Percentiles rank a stretch among this genome's conserved stretches.
Evolutionary conservation across 53 echinoderm and acorn worm species (phyloP).

Genomic region (Paracentrotus lividus): DNA sequence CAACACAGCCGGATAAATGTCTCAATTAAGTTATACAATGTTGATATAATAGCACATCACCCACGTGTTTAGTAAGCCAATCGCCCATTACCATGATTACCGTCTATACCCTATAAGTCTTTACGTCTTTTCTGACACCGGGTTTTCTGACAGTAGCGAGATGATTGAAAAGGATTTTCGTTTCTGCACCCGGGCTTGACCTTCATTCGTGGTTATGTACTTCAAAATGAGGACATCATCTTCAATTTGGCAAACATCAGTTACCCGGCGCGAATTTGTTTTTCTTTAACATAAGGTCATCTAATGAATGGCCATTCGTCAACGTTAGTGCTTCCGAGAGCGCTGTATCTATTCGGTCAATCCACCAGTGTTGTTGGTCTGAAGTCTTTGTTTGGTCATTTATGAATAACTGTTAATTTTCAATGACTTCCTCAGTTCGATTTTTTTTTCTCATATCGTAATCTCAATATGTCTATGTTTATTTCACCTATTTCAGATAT

Average conservation of each 20-base stretch:
- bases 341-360: too few species aligned
- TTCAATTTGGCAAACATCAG: background rate
- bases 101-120: background rate
- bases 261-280: background rate
- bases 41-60: background rate
- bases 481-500: too few species aligned
- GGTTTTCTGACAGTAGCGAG: background rate
- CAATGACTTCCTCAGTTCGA: too few species aligned
- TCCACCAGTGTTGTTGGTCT: too few species aligned
- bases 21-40: background rate
- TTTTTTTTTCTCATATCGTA: too few species aligned
- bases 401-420: too few species aligned
- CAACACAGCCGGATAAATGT: background rate
- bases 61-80: background rate
- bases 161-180: background rate
- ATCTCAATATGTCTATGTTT: too few species aligned
- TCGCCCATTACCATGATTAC: background rate
- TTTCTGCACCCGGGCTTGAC: background rate
- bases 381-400: too few species aligned
- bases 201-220: background rate
- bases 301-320: too few species aligned
- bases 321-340: too few species aligned
- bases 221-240: background rate
- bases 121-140: background rate
- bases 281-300: too few species aligned